Base-by-base conservation (phyloP, 2,888 invertebrate genomes). In the Bedellia somnulentella region DNA sequence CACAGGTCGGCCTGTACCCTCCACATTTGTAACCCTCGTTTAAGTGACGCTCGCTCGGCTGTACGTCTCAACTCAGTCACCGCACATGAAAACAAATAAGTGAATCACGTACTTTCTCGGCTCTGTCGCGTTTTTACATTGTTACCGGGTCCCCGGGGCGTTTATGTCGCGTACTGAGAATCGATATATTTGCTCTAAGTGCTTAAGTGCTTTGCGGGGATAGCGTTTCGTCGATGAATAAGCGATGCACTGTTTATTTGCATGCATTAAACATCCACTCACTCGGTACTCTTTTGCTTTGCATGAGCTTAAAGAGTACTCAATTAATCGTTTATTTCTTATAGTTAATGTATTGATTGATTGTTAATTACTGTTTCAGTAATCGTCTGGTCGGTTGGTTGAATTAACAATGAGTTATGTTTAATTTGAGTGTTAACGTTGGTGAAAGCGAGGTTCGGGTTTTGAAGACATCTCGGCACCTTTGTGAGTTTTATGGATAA, bases 161-260 rank as follows among this genome's bases (percentile, higher is more conserved):
- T 52, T 50, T 38, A 46, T 49, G 52, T 42, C 46, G 48, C 49
- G 54, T 55, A 62, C 63, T 60, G 58, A 67, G 54, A 64, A 67
- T 64, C 70, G 67, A 68, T 70, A 68, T 68, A 70, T 70, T 68
- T 61, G 58, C 54, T 56, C 60, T 67, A 70, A 71, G 71, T 70
- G 68, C 63, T 71, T 70, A 70, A 71, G 71, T 70, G 70, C 67
- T 68, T 56, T 46, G 57, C 52, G 62, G 66, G 70, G 64, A 63
- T 59, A 57, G 51, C 52, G 50, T 64, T 63, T 58, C 54, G 51
- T 55, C 59, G 55, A 63, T 64, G 62, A 68, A 63, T 62, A 59
- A 61, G 50, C 56, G 60, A 58, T 59, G 58, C 52, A 53, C 52
- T n/a, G n/a, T 57, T 54, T 46, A 44, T 44, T 40, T 35, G 36